Base-by-base conservation (phyloP, 2,888 invertebrate genomes). In the Hydroisotoma schaefferi region DNA sequence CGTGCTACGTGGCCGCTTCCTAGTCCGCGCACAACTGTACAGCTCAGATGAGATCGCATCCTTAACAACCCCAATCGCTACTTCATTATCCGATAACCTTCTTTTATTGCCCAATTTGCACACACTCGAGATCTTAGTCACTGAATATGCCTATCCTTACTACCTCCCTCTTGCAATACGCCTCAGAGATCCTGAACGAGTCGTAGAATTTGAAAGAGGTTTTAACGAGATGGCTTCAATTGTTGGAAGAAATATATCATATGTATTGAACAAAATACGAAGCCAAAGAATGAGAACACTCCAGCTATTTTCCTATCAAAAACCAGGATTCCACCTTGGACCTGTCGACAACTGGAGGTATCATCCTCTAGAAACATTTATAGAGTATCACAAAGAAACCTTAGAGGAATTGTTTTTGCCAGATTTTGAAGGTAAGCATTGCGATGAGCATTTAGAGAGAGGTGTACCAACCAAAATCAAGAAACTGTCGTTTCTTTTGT, bases 401-500 rank as follows among this genome's bases (percentile, higher is more conserved):
- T n/a, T 65, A 20, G 43, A 15, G 38, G 53, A 65, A 51, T 48
- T 65, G 5, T 59, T 53, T 28, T 51, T 65, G 3, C 61, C 65
- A 0, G 65, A 65, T 5, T 65, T 65, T 28, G 61, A 65, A 18
- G 65, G 65, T 4, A 61, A 61, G 18, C 28, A 46, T 27, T 51
- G 52, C 5, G 28, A 20, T 2, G 28, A n/a, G 1, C 43, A 43
- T 25, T 56, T 59, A 23, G 1, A 40, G 2, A 5, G 18, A 1
- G 8, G 20, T 40, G 40, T 49, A 29, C 61, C 58, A 10, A 56
- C 25, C 2, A n/a, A n/a, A 33, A 25, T 64, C 20, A 40, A 22
- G 12, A 65, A 59, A n/a, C 25, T 61, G 4, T 55, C 58, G 22
- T 0, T 57, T 6, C 10, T 33, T 10, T 23, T 62, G 1, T 27